A percentile compares a stretch with the other conserved stretches of the same genome.
Conservation (phyloP, 2,888 invertebrate species). For the Scaeva pyrastri region DNA sequence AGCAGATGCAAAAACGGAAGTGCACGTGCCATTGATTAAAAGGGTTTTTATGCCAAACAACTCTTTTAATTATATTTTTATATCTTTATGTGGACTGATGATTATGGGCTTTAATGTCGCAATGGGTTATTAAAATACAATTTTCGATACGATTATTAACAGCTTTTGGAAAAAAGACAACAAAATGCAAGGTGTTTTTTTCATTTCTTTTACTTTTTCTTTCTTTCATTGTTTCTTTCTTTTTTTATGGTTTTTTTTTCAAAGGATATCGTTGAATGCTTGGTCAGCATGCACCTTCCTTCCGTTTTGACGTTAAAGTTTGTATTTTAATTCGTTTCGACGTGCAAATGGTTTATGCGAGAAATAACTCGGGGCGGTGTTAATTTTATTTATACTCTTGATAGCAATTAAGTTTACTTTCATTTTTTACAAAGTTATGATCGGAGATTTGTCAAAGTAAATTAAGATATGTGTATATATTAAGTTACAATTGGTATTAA, state of each 20-base stretch:
- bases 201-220: no score
- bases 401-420: constrained; percentile 10
- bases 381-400: constrained; percentile 15
- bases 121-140: constrained; percentile 70
- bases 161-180: no score
- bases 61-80: constrained; percentile 66
- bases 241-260: neutral
- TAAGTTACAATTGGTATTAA: neutral
- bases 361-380: neutral
- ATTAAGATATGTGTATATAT: neutral
- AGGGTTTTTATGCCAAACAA: constrained; percentile 50
- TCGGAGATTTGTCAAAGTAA: neutral
- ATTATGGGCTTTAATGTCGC: constrained; percentile 64
- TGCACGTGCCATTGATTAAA: constrained; percentile 71
- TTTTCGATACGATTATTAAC: constrained; percentile 64
- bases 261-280: neutral
- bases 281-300: neutral
- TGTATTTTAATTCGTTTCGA: constrained; percentile 4
- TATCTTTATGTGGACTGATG: constrained; percentile 41
- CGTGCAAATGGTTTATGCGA: constrained; percentile 12
- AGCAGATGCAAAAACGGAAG: constrained; percentile 65
- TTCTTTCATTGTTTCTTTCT: no score
- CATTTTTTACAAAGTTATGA: neutral
- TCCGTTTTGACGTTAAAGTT: neutral
- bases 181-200: constrained; percentile 55